Evolutionary conservation across 2,113 vertebrate genomes (phyloP).

Genomic region (Callochromis pleurospilus): DNA sequence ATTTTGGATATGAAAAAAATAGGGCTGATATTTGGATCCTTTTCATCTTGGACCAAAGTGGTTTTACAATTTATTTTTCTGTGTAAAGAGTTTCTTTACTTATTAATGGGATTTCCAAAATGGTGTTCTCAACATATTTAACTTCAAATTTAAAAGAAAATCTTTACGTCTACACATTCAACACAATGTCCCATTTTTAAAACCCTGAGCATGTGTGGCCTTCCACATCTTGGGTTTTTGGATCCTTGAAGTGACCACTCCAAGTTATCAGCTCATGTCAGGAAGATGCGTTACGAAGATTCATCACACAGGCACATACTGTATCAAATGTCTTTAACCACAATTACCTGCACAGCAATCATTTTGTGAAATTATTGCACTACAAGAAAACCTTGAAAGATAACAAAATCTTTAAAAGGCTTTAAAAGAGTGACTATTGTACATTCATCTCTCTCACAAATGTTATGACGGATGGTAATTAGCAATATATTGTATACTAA

Average conservation of each 20-base stretch:
- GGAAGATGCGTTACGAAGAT: accelerated
- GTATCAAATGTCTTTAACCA: accelerated
- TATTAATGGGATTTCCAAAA: not conserved
- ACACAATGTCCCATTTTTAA: not conserved
- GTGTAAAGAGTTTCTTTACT: not conserved
- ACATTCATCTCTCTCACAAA: not conserved
- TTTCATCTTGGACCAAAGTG: not conserved
- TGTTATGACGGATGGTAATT: not conserved
- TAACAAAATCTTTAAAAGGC: not conserved
- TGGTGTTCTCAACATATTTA: not conserved
- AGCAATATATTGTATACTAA: not conserved
- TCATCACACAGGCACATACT: not conserved
- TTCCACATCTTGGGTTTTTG: not conserved
- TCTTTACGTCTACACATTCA: not conserved
- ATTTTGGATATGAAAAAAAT: not conserved
- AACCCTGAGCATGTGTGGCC: not conserved
- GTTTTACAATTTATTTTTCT: not conserved
- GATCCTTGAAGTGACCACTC: not conserved
- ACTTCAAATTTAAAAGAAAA: not conserved
- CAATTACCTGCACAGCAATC: not conserved
- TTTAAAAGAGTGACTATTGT: not conserved
- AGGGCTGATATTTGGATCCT: not conserved
- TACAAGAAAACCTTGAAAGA: not conserved
- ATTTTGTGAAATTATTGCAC: not conserved
- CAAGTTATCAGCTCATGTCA: not conserved